Percentiles rank a stretch among this genome's conserved stretches.
These are phyloP conservation scores for Porites cylindrica DNA, from an alignment of 92 coral and sea anemone species.

Conservation along the genomic window DNA sequence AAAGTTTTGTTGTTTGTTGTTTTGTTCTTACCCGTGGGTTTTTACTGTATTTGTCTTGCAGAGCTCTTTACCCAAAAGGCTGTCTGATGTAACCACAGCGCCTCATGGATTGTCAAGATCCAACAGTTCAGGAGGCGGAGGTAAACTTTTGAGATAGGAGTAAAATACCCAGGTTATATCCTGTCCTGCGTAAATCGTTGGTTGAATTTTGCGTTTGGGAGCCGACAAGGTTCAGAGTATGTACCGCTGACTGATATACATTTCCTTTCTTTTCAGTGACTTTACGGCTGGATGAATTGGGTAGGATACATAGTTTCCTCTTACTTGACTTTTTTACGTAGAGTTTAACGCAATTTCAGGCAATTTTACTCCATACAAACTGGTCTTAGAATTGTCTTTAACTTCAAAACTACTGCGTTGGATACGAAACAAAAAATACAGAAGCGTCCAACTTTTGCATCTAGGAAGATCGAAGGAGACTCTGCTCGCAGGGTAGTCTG, in stretches of 20 bases:
- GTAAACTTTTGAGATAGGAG: background rate
- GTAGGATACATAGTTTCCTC: background rate
- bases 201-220: background rate
- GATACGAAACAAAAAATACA: no score
- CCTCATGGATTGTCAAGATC: slow-evolving; percentile 1
- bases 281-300: slow-evolving; percentile 1
- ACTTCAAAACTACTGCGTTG: no score
- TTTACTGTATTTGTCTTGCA: background rate
- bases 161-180: background rate
- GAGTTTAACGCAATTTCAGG: background rate
- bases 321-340: background rate
- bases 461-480: no score
- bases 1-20: background rate
- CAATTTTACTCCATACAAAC: background rate
- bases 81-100: background rate
- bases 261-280: background rate
- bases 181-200: no score
- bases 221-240: background rate
- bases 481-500: no score
- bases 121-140: slow-evolving; percentile 26
- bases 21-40: background rate
- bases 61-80: slow-evolving; percentile 12
- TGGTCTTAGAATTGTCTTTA: background rate
- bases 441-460: no score
- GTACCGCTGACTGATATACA: background rate